phyloP scores from a whole-genome alignment of 2,113 vertebrate genomes.

The Ondatra zibethicus region DNA sequence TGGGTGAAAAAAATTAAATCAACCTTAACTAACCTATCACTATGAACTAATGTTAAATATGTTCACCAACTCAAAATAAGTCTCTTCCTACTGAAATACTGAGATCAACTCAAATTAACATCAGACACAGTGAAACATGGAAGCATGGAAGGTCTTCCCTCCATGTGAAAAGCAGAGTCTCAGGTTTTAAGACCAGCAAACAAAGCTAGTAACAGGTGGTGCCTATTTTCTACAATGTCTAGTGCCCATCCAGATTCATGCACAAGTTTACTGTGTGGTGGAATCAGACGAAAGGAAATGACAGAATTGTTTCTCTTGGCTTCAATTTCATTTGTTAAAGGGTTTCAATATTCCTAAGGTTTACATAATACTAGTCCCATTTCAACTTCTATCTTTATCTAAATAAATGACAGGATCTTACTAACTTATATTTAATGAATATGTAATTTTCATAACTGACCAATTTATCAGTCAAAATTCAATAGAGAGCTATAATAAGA shows the following conservation, averaged over 20 bases:
- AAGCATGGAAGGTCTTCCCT: neutral
- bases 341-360: neutral
- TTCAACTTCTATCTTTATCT: slow-evolving; percentile 37
- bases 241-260: neutral
- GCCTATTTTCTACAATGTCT: neutral
- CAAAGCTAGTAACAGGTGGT: neutral
- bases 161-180: neutral
- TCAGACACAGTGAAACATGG: neutral
- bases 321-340: slow-evolving; percentile 24
- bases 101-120: neutral
- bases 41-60: slow-evolving; percentile 39
- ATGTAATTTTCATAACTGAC: slow-evolving; percentile 27
- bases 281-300: neutral
- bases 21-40: slow-evolving; percentile 44
- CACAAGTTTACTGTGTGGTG: neutral
- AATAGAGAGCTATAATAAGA: slow-evolving; percentile 34
- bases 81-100: slow-evolving; percentile 64
- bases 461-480: slow-evolving; percentile 54
- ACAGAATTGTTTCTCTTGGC: slow-evolving; percentile 6
- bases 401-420: slow-evolving; percentile 47
- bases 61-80: slow-evolving; percentile 63
- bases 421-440: slow-evolving; percentile 36
- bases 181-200: neutral
- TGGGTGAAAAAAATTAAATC: slow-evolving; percentile 52
- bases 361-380: neutral